phyloP scores from a whole-genome alignment of 2,113 vertebrate genomes.

The Genyomyrus donnyi region DNA sequence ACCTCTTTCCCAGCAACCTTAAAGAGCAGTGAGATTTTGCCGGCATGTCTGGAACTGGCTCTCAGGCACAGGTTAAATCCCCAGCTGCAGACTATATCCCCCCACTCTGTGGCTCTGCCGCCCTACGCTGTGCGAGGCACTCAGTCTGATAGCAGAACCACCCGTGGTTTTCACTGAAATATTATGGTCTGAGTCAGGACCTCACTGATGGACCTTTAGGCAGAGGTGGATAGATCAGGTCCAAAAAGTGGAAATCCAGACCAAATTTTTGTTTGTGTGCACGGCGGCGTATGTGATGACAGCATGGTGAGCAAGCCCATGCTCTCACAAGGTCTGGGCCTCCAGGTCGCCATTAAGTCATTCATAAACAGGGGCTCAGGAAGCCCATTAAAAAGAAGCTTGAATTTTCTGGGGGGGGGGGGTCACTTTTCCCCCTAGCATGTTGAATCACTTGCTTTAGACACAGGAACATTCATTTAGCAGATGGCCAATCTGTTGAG shows the following conservation, averaged over 20 bases:
- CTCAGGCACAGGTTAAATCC: not conserved
- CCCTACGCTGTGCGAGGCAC: not conserved
- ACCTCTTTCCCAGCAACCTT: conserved; percentile 20
- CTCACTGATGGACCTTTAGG: not conserved
- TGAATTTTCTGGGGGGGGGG: not conserved
- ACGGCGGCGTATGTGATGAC: not conserved
- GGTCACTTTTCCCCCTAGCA: not conserved
- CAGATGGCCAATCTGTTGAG: not conserved
- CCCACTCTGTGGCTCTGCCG: not conserved
- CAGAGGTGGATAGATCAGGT: not conserved
- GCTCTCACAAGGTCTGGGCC: not conserved
- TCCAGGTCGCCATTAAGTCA: not conserved
- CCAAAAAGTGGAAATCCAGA: not conserved
- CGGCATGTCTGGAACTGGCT: conserved; percentile 11
- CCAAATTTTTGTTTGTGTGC: not conserved
- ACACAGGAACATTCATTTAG: not conserved
- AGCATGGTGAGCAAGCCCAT: not conserved
- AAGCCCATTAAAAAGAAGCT: not conserved
- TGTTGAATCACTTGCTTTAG: not conserved
- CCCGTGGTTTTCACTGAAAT: not conserved
- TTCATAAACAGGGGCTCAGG: not conserved
- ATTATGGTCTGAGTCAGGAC: not conserved
- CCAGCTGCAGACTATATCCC: not conserved
- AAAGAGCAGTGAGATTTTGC: conserved; percentile 5
- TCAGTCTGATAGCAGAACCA: not conserved